Evolutionary conservation across 2,797 vertebrate genomes (phyloP).

Genomic region (Pangasius macronema): DNA sequence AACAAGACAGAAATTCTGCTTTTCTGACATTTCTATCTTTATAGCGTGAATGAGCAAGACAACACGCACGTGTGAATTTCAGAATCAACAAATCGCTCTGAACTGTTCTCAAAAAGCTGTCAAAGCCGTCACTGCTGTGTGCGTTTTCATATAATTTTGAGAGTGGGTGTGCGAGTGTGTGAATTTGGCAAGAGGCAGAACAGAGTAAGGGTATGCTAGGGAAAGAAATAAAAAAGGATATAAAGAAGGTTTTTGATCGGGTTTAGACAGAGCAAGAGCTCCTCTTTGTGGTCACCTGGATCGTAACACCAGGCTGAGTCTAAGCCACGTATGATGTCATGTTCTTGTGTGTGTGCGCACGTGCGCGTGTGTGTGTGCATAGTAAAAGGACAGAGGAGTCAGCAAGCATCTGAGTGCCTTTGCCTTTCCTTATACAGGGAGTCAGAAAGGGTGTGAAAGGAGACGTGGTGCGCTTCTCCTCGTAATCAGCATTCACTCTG

Average conservation of each 20-base stretch:
- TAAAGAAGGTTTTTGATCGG: not conserved
- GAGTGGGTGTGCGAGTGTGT: constrained; percentile 18
- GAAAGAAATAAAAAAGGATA: constrained; percentile 33
- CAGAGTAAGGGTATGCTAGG: constrained; percentile 63
- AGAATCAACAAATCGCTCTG: constrained; percentile 12
- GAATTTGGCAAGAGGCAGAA: constrained; percentile 56
- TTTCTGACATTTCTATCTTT: constrained; percentile 4
- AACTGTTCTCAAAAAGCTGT: constrained; percentile 12
- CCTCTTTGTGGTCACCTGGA: constrained; percentile 63
- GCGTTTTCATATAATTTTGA: constrained; percentile 22
- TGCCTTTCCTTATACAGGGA: not conserved
- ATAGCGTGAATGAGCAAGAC: not conserved
- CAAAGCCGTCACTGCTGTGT: constrained; percentile 3
- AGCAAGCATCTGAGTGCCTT: constrained; percentile 3
- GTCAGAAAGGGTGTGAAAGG: not conserved
- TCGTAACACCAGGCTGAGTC: not conserved
- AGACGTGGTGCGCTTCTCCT: not conserved
- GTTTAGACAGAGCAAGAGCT: constrained; percentile 61
- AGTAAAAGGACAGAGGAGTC: not conserved
- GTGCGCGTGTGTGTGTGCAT: not conserved
- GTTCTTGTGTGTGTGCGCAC: constrained; percentile 12
- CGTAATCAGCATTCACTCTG: not conserved
- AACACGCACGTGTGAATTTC: constrained; percentile 1
- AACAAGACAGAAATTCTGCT: not conserved
- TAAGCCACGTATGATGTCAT: constrained; percentile 16